Conservation (phyloP, 2,797 vertebrate species). For the Enteromius fasciolatus region DNA sequence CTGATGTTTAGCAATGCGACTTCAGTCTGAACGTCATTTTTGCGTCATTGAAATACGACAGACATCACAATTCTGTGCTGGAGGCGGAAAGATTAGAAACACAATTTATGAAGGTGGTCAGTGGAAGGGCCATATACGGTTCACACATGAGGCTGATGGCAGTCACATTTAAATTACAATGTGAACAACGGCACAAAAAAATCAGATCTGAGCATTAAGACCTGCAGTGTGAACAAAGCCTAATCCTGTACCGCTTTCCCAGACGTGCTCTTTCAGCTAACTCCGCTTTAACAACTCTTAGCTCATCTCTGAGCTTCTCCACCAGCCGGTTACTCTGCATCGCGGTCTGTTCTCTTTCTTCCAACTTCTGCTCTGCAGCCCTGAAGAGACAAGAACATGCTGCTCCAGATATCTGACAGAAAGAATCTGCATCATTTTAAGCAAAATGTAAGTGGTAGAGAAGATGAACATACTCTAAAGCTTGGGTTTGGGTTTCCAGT, state of each 20-base stretch:
- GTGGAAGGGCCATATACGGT: too few relatives aligned
- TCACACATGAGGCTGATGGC: too few relatives aligned
- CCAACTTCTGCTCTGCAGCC: constrained; percentile 75
- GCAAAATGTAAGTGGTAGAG: neutral
- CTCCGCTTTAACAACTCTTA: constrained; percentile 74
- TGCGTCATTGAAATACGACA: too few relatives aligned
- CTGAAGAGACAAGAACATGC: constrained; percentile 61
- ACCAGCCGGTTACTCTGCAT: constrained; percentile 73
- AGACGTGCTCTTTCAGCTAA: constrained; percentile 74
- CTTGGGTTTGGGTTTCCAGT: constrained; percentile 72
- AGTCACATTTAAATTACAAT: too few relatives aligned
- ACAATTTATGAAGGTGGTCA: too few relatives aligned
- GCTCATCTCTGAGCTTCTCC: constrained; percentile 74
- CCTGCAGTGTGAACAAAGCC: too few relatives aligned
- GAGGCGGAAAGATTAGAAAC: too few relatives aligned
- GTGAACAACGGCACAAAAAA: too few relatives aligned
- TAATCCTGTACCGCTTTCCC: constrained; percentile 76
- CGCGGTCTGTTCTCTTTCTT: constrained; percentile 73
- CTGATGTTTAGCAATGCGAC: too few relatives aligned
- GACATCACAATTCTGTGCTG: too few relatives aligned
- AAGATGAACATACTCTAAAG: constrained; percentile 40
- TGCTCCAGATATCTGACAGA: neutral
- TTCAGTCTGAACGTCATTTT: too few relatives aligned
- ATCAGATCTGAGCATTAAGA: too few relatives aligned
- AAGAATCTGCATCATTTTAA: neutral